Conservation (phyloP, 2,888 invertebrate genomes). For the Geophilus truncorum region DNA sequence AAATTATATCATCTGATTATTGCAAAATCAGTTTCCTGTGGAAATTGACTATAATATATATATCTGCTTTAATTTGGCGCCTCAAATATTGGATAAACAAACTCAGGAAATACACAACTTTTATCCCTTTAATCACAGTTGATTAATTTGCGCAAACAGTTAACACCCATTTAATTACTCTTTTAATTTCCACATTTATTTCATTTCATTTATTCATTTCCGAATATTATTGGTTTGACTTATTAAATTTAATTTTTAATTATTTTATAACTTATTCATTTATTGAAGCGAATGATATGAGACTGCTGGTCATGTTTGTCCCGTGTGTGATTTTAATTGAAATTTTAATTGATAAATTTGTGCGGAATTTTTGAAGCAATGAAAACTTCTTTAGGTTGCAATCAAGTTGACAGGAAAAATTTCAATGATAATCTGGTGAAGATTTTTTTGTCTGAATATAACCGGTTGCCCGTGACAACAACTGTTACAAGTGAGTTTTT, state of each 20-base stretch:
- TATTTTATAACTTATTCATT: background rate
- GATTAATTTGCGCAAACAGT: background rate
- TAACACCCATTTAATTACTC: background rate
- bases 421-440: conserved; percentile 81
- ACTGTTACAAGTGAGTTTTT: background rate
- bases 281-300: background rate
- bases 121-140: background rate
- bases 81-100: background rate
- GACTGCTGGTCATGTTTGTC: background rate
- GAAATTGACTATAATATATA: background rate
- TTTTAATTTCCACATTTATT: background rate
- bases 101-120: background rate
- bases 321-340: background rate
- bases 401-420: conserved; percentile 64
- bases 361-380: background rate
- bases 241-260: too few relatives aligned
- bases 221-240: background rate
- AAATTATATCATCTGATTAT: background rate
- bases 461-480: conserved; percentile 36
- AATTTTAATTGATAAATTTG: background rate
- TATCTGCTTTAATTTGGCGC: background rate
- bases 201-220: background rate
- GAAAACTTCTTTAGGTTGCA: conserved; percentile 58
- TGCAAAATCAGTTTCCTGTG: background rate
- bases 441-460: conserved; percentile 75